A percentile compares a stretch with the other conserved stretches of the same genome.
Conservation (phyloP, 2,797 vertebrate genomes). For the Ptychadena robeensis region DNA sequence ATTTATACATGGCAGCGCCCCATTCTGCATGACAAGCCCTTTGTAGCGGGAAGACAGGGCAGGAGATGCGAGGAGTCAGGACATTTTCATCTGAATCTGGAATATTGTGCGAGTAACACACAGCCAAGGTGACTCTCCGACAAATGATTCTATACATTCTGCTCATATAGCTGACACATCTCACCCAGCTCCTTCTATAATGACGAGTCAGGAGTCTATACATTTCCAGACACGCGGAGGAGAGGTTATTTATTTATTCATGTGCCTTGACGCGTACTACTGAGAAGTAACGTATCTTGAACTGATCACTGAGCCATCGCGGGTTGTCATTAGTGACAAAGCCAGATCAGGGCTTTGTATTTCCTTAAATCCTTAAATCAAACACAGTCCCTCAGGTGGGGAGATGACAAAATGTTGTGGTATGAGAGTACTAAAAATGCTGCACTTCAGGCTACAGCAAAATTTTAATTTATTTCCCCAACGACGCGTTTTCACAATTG, state of each 20-base stretch:
- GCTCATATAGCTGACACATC: slow-evolving; percentile 34
- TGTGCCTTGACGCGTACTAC: slow-evolving; percentile 16
- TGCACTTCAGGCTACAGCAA: slow-evolving; percentile 1
- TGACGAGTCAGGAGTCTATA: not conserved
- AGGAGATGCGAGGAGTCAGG: not conserved
- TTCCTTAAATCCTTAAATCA: slow-evolving; percentile 24
- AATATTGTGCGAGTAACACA: not conserved
- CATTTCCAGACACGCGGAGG: not conserved
- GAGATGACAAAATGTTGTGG: slow-evolving; percentile 1
- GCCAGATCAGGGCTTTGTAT: slow-evolving; percentile 25
- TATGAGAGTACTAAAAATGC: not conserved
- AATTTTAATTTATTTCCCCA: not conserved
- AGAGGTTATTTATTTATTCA: not conserved
- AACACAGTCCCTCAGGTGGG: slow-evolving; percentile 24
- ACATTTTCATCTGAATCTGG: not conserved
- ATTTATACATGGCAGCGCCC: not conserved
- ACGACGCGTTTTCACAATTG: not conserved
- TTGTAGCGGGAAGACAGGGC: not conserved
- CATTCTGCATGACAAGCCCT: not conserved
- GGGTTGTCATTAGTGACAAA: slow-evolving; percentile 35
- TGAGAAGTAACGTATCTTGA: slow-evolving; percentile 15
- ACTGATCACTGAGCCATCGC: not conserved
- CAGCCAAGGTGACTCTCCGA: slow-evolving; percentile 4
- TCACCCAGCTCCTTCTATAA: slow-evolving; percentile 8
- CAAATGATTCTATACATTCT: not conserved